phyloP scores from a whole-genome alignment of 2,888 invertebrate genomes.

The Gymnosoma rotundatum region DNA sequence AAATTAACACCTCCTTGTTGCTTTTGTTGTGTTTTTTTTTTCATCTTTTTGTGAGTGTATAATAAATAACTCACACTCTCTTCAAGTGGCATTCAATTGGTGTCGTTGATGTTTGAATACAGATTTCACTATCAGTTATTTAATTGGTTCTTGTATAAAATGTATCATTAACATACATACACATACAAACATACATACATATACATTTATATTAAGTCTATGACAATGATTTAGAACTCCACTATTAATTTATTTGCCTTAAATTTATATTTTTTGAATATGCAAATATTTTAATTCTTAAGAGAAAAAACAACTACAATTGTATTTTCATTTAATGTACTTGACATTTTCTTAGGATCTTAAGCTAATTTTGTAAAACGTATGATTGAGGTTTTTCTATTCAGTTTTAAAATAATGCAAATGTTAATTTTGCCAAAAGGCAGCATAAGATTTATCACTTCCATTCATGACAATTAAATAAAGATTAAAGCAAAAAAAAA shows the following conservation, averaged over 20 bases:
- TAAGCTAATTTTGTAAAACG: conserved; percentile 34
- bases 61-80: not conserved
- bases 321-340: conserved; percentile 21
- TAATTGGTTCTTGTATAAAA: conserved; percentile 66
- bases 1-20: conserved; percentile 67
- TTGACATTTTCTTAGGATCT: conserved; percentile 53
- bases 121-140: conserved; percentile 47
- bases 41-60: conserved; percentile 1
- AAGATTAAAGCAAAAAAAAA: too few species aligned
- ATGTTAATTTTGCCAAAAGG: too few species aligned
- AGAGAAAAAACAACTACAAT: conserved; percentile 5
- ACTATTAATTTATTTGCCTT: conserved; percentile 23
- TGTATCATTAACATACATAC: conserved; percentile 58
- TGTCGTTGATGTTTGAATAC: not conserved
- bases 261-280: conserved; percentile 7
- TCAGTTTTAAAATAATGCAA: too few species aligned
- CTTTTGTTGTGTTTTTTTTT: conserved; percentile 5
- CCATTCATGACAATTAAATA: too few species aligned
- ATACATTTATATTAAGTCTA: not conserved
- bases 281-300: conserved; percentile 27
- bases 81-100: not conserved
- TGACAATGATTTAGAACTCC: not conserved
- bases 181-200: conserved; percentile 35
- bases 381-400: conserved; percentile 25
- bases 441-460: too few species aligned